A percentile compares a stretch with the other conserved stretches of the same genome.
phyloP scores from a whole-genome alignment of 2,797 vertebrate species.

The Hydrophis major region DNA sequence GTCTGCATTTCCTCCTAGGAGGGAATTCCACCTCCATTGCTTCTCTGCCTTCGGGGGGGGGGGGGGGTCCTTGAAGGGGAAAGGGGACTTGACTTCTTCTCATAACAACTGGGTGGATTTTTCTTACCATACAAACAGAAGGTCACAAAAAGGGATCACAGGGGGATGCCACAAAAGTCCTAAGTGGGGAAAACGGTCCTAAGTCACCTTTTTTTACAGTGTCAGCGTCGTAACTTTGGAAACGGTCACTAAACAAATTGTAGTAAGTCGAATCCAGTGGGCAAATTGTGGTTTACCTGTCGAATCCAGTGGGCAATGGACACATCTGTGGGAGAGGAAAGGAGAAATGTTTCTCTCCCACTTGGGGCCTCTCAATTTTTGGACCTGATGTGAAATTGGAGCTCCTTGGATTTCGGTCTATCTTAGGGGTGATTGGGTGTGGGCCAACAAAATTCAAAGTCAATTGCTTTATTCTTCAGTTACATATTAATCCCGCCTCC shows the following conservation, averaged over 20 bases:
- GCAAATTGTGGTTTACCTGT: background rate
- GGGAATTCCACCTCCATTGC: background rate
- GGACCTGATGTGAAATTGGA: background rate
- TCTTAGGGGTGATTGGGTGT: background rate
- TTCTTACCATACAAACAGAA: background rate
- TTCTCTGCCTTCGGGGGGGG: background rate
- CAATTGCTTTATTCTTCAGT: background rate
- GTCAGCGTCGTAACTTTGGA: no score
- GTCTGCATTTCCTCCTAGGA: background rate
- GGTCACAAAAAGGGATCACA: no score
- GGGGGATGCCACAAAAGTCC: no score
- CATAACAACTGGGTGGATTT: background rate
- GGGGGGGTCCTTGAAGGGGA: background rate
- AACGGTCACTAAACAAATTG: no score
- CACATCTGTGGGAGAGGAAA: background rate
- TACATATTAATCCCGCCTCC: constrained; percentile 26
- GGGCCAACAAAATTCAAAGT: constrained; percentile 9
- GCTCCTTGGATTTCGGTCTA: background rate
- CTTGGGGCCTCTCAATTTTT: background rate
- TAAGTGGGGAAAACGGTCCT: no score
- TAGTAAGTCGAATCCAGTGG: background rate
- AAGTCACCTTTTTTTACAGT: no score
- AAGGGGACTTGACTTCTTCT: background rate
- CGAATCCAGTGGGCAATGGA: background rate
- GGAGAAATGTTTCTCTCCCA: background rate